Evolutionary conservation across 1,140 invertebrate genomes (phyloP).

Genomic region (Lanistes nyassanus): DNA sequence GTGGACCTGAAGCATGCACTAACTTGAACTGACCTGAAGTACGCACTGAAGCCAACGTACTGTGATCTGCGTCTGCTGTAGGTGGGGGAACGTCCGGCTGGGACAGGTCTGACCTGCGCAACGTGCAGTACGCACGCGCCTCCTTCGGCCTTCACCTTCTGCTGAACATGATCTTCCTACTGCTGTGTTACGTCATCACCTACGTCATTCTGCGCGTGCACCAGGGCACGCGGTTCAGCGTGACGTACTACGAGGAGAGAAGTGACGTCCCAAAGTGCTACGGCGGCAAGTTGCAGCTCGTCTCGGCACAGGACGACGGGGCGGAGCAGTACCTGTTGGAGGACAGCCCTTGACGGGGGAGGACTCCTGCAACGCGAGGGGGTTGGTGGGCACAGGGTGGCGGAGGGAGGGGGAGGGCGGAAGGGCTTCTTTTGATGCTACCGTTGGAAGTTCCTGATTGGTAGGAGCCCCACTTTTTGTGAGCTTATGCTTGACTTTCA

Average conservation of each 20-base stretch:
- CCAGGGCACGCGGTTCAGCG: conserved; percentile 12
- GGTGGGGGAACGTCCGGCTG: conserved; percentile 28
- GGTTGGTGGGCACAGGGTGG: conserved; percentile 2
- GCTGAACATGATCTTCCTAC: conserved; percentile 31
- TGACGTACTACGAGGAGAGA: not conserved
- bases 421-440: too few relatives aligned
- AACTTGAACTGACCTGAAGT: too few relatives aligned
- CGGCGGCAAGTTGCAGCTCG: not conserved
- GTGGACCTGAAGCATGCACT: too few relatives aligned
- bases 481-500: too few relatives aligned
- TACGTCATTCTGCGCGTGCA: conserved; percentile 29
- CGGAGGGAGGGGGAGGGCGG: conserved; percentile 2
- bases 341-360: not conserved
- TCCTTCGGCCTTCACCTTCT: conserved; percentile 38
- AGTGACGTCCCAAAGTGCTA: not conserved
- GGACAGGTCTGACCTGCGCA: conserved; percentile 27
- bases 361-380: too few relatives aligned
- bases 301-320: not conserved
- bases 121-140: conserved; percentile 35
- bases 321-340: conserved; percentile 2
- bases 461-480: too few relatives aligned
- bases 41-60: too few relatives aligned
- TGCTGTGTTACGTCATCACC: conserved; percentile 26
- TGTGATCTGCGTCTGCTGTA: not conserved
- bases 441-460: too few relatives aligned